Percentiles rank a stretch among this genome's conserved stretches.
phyloP scores from a whole-genome alignment of 2,888 invertebrate species.

The Eumerus sabulonum region DNA sequence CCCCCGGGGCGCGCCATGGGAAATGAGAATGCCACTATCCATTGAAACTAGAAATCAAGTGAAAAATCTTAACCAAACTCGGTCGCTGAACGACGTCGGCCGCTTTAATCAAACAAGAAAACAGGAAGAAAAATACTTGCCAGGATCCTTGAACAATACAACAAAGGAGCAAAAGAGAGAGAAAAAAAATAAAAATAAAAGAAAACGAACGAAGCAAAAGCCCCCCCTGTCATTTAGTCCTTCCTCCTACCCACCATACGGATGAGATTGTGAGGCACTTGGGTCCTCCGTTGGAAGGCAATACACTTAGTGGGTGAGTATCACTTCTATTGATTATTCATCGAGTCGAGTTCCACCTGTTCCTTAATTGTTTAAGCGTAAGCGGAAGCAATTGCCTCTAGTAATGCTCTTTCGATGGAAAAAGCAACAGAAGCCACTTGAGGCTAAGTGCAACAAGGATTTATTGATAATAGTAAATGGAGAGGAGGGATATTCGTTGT shows the following conservation, averaged over 20 bases:
- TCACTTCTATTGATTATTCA: slow-evolving; percentile 63
- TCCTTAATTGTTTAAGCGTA: slow-evolving; percentile 66
- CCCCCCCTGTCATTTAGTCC: slow-evolving; percentile 19
- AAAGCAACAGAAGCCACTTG: slow-evolving; percentile 14
- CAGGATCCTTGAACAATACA: background rate
- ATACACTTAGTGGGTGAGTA: slow-evolving; percentile 45
- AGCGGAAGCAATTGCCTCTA: slow-evolving; percentile 32
- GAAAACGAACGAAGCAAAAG: slow-evolving; percentile 25
- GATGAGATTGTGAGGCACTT: background rate
- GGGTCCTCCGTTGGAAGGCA: background rate
- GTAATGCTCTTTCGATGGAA: slow-evolving; percentile 17
- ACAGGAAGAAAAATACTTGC: background rate
- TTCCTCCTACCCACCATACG: background rate
- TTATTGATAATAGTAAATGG: no score
- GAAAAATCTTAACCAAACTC: slow-evolving; percentile 34
- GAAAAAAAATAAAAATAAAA: slow-evolving; percentile 17
- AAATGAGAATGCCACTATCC: no score
- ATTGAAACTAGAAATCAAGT: background rate
- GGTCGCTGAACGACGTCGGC: slow-evolving; percentile 44
- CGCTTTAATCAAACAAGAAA: slow-evolving; percentile 26
- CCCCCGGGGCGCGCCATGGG: no score
- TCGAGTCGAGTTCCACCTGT: slow-evolving; percentile 67
- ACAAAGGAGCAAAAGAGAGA: slow-evolving; percentile 4
- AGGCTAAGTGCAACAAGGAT: background rate
- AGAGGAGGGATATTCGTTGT: background rate